Evolutionary conservation across 2,888 invertebrate species (phyloP).

Genomic region (Stomorhina lunata): DNA sequence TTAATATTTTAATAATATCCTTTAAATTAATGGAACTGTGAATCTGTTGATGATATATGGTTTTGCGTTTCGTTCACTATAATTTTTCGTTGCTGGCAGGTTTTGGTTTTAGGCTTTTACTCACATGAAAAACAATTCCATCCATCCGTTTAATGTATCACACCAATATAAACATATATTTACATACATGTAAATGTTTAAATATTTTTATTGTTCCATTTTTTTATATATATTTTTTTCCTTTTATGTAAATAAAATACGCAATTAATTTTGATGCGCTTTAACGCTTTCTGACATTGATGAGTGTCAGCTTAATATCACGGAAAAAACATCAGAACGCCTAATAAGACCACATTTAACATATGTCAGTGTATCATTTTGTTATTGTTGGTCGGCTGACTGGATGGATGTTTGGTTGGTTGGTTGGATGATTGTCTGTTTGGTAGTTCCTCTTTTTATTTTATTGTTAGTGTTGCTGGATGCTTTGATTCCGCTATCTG

Average conservation of each 20-base stretch:
- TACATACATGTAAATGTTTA: no score
- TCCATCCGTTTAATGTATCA: no score
- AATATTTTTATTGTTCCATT: no score
- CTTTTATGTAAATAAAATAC: slow-evolving; percentile 34
- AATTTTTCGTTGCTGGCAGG: not conserved
- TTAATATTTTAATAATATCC: not conserved
- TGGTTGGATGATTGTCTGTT: no score
- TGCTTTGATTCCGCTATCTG: not conserved
- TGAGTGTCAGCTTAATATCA: slow-evolving; percentile 57
- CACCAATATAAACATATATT: no score
- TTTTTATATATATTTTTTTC: not conserved
- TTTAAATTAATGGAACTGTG: not conserved
- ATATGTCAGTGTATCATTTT: slow-evolving; percentile 49
- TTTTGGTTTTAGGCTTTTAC: slow-evolving; percentile 12
- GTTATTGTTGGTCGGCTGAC: not conserved
- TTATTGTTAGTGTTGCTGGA: not conserved
- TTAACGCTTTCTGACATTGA: slow-evolving; percentile 57
- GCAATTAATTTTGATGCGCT: slow-evolving; percentile 60
- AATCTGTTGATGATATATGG: not conserved
- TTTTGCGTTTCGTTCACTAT: not conserved
- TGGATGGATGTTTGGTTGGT: no score
- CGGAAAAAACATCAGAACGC: not conserved
- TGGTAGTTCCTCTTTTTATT: not conserved
- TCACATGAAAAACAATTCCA: not conserved
- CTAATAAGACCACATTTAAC: slow-evolving; percentile 58